Evolutionary conservation across 2,113 vertebrate species (phyloP), one percentile per base, ranked within the genome.

Genomic region (Silurus meridionalis): DNA sequence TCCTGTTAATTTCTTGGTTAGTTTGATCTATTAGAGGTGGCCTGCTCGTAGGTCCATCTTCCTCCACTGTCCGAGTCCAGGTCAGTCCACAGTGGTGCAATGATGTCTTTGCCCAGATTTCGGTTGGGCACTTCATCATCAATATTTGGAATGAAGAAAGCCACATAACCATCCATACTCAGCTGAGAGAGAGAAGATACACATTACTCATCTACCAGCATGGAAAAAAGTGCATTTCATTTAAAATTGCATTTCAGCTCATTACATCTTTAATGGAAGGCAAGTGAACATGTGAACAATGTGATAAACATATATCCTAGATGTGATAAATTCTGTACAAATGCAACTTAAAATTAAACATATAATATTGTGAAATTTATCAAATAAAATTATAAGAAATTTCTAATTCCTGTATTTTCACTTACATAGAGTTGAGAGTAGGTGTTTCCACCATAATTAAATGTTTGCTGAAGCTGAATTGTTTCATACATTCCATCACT

Each of bases 81-180:
- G 10, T 78, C 50, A 53, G 37, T 83, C 79, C 87, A 88, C 50
- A 88, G 74, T 64, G 84, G 80, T 28, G 72, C 53, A 8, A 88
- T 86, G 37, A 86, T 55, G 63, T 88, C 80, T 11, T 13, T 55
- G 6, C 28, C 14, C 0, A 21, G 8, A 6, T 21, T 2, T 55
- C 7, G 11, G 11, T 48, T 10, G 25, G 82, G 82, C 0, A 5
- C 0, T 55, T 48, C 53, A 23, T 7, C 19, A 13, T 21, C 8
- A 0, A 19, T 14, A 8, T 46, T 9, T 37, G 82, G 64, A 11
- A 3, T 1, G 11, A 21, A 53, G n/a, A 66, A 69, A 55, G 84
- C 21, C 48, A 85, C 5, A 14, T 67, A 85, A 6, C 84, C 84
- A 17, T 85, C 19, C 60, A 66, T 67, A 10, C 61, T 46, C 7